Percentiles rank a stretch among this genome's conserved stretches.
Evolutionary conservation across 2,888 invertebrate genomes (phyloP).

Genomic region (Lumbricus terrestris): DNA sequence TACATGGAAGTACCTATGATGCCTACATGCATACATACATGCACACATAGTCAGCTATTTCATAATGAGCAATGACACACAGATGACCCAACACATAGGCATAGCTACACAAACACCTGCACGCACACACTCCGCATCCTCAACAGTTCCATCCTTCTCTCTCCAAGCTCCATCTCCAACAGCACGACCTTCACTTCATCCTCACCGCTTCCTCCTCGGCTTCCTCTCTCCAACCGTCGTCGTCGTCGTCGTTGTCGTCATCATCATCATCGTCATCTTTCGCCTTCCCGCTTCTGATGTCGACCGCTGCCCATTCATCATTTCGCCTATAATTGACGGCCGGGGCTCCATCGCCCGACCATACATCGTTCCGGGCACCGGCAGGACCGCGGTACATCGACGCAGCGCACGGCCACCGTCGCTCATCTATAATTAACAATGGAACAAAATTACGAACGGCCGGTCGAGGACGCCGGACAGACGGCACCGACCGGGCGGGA

Average conservation of each 20-base stretch:
- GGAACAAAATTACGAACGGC: neutral
- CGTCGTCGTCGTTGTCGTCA: neutral
- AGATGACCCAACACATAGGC: neutral
- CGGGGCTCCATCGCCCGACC: neutral
- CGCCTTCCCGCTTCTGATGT: neutral
- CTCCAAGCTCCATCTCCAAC: neutral
- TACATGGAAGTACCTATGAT: neutral
- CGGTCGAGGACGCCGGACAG: neutral
- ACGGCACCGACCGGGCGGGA: neutral
- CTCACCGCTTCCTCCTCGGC: neutral
- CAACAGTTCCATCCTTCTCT: neutral
- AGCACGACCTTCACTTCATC: neutral
- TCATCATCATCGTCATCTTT: constrained; percentile 9
- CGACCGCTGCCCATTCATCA: neutral
- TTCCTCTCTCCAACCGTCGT: neutral
- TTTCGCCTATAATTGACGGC: constrained; percentile 16
- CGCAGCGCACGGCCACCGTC: neutral
- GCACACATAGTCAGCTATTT: neutral
- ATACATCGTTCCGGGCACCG: neutral
- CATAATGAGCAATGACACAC: neutral
- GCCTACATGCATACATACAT: neutral
- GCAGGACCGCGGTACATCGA: neutral
- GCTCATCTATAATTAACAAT: constrained; percentile 15
- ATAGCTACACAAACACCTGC: neutral
- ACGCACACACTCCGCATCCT: neutral